Evolutionary conservation across 2,888 invertebrate genomes (phyloP).

Genomic region (Ophion obscuratus): DNA sequence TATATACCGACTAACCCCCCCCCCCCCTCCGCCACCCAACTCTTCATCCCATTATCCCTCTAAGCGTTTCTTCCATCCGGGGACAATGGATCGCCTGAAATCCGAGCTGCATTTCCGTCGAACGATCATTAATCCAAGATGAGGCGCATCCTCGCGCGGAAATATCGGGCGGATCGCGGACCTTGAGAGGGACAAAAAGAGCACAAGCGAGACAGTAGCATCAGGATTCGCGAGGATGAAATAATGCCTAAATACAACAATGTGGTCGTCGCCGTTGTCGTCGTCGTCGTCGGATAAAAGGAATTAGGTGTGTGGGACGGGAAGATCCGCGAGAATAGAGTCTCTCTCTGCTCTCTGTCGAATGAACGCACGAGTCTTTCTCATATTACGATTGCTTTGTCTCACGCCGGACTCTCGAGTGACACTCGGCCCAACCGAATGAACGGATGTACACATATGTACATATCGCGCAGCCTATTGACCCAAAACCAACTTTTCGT

Average conservation of each 20-base stretch:
- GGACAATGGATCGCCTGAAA: slow-evolving; percentile 70
- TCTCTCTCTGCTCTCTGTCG: slow-evolving; percentile 38
- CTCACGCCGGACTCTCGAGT: slow-evolving; percentile 31
- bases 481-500: too few relatives aligned
- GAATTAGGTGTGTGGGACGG: neutral
- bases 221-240: slow-evolving; percentile 57
- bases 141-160: slow-evolving; percentile 9
- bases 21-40: slow-evolving; percentile 27
- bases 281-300: slow-evolving; percentile 17
- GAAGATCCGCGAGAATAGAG: slow-evolving; percentile 39
- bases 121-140: slow-evolving; percentile 71
- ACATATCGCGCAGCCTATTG: neutral
- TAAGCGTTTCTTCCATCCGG: slow-evolving; percentile 37
- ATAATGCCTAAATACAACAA: slow-evolving; percentile 73
- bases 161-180: neutral
- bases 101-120: slow-evolving; percentile 60
- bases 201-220: slow-evolving; percentile 55
- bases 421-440: slow-evolving; percentile 20
- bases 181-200: slow-evolving; percentile 49
- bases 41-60: slow-evolving; percentile 35
- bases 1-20: neutral
- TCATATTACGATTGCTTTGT: slow-evolving; percentile 47
- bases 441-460: neutral
- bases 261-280: slow-evolving; percentile 55
- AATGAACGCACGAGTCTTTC: slow-evolving; percentile 33